Base-by-base conservation (phyloP, 2,888 invertebrate genomes). In the Microplitis deprimator region DNA sequence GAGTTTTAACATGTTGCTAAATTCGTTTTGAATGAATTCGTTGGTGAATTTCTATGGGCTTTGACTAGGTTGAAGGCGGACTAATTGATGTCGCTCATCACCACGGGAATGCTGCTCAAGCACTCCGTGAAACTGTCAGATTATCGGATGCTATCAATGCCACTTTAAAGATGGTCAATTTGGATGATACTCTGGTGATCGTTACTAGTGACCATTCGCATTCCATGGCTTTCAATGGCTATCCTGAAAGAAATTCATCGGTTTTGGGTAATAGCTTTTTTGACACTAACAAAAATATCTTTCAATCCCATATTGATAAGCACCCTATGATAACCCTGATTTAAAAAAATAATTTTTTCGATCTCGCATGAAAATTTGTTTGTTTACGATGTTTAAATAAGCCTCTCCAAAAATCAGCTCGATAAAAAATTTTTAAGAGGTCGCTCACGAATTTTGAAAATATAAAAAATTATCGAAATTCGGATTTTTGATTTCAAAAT, bases 11-110 rank as follows among this genome's bases (percentile, higher is more conserved):
- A 62, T 29, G 17, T 17, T 16, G 40, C n/a, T 10, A 65, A 40
- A 38, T 65, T 64, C 76, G 60, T 20, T 29, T 29, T 29, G 3
- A 29, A 29, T 29, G 29, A 29, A 29, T 29, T 29, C 4, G 29
- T 29, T 29, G 29, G 3, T 29, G 4, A 29, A 4, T 29, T 29
- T 29, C 29, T 0, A 29, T 4, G 17, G 6, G 68, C 16, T 10
- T 50, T 76, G 17, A 41, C 62, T 81, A 94, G 94, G 94, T 96
- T 39, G 96, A 96, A 91, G 96, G 96, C 8, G 97, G 96, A 0
- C 92, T 95, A 84, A 96, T 97, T 79, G 97, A 97, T 89, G 94
- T 94, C 88, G 96, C 95, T 0, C 96, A 97, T 88, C 98, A 98
- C 89, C 92, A 94, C 1, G 96, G 96, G 16, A 92, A 92, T 79